These are phyloP conservation scores for Sula dactylatra DNA, from an alignment of 2,113 vertebrate species.

Conservation along the genomic window DNA sequence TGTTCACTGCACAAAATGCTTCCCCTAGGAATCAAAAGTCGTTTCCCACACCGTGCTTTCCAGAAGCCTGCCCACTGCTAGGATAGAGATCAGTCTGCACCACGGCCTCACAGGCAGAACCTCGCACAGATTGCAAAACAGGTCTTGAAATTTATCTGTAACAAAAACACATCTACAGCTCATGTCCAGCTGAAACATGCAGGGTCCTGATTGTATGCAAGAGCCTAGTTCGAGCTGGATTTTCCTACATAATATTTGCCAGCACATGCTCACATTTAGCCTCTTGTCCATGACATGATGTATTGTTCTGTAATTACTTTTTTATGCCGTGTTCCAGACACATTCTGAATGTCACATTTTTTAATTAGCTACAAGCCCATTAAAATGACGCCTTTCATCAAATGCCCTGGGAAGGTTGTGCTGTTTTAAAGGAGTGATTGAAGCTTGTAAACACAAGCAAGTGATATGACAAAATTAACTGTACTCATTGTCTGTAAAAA, in stretches of 20 bases:
- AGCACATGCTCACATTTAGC: not conserved
- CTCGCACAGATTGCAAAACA: not conserved
- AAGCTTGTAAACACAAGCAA: not conserved
- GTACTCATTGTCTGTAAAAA: not conserved
- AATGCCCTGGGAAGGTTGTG: not conserved
- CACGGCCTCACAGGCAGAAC: not conserved
- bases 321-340: not conserved
- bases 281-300: not conserved
- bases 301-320: constrained; percentile 37
- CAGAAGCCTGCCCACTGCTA: not conserved
- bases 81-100: not conserved
- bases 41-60: accelerated
- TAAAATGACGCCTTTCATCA: constrained; percentile 20
- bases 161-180: not conserved
- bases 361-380: constrained; percentile 54
- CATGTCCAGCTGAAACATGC: accelerated
- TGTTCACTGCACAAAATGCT: not conserved
- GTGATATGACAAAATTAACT: not conserved
- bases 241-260: not conserved
- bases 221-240: not conserved
- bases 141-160: not conserved
- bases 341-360: constrained; percentile 43
- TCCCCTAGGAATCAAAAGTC: not conserved
- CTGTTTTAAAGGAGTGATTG: not conserved
- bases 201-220: not conserved